A percentile compares a stretch with the other conserved stretches of the same genome.
Conservation (phyloP, 2,797 vertebrate species). For the Danio kyathit region DNA sequence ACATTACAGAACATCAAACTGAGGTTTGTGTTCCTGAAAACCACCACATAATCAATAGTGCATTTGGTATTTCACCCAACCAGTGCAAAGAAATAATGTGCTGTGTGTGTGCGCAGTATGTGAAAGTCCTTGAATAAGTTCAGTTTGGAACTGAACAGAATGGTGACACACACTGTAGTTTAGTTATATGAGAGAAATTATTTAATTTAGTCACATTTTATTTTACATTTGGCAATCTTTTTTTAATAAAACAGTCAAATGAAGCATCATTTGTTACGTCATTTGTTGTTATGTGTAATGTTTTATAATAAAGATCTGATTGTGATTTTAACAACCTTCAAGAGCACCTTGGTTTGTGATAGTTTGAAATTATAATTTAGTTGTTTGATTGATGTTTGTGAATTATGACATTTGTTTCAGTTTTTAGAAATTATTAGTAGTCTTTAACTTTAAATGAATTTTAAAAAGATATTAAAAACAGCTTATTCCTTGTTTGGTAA, state of each 20-base stretch:
- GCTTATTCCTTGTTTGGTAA: background rate
- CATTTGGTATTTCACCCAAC: background rate
- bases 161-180: background rate
- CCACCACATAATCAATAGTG: background rate
- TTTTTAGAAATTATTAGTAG: background rate
- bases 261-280: too few relatives aligned
- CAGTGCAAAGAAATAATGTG: background rate
- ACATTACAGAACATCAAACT: slow-evolving; percentile 8
- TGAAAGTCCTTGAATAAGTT: background rate
- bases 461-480: too few relatives aligned
- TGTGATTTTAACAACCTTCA: background rate
- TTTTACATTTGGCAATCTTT: background rate
- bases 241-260: too few relatives aligned
- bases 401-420: background rate
- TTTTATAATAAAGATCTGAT: background rate
- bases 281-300: background rate
- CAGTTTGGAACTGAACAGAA: background rate
- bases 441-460: background rate
- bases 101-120: background rate
- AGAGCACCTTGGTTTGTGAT: background rate
- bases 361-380: background rate
- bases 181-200: background rate
- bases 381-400: too few relatives aligned
- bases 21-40: background rate
- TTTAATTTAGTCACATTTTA: background rate